phyloP scores from a whole-genome alignment of 1,140 invertebrate genomes.

The Onthophagus taurus region DNA sequence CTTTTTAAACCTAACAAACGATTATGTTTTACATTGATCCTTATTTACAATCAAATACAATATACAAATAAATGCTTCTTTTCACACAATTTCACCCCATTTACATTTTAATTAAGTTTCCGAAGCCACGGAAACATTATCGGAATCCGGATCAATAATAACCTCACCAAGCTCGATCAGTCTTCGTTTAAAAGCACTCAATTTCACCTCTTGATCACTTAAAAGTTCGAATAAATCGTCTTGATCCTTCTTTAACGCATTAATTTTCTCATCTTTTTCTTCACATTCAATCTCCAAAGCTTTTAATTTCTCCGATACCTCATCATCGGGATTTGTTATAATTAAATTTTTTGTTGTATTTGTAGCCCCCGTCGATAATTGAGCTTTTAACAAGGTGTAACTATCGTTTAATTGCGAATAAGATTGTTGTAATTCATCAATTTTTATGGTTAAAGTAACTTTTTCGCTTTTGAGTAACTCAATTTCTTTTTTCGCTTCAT shows the following conservation, averaged over 20 bases:
- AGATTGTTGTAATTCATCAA: conserved; percentile 60
- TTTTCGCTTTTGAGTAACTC: conserved; percentile 45
- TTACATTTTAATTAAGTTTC: conserved; percentile 18
- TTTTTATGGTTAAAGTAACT: no score
- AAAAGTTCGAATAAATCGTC: conserved; percentile 81
- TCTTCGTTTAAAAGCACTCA: conserved; percentile 59
- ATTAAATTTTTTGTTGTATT: no score
- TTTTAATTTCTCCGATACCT: conserved; percentile 25
- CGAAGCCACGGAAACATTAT: conserved; percentile 22
- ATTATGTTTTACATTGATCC: no score
- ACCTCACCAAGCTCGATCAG: conserved; percentile 60
- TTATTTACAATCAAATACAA: no score
- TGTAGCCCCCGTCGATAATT: conserved; percentile 40
- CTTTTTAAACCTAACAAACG: no score
- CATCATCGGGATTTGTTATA: no score
- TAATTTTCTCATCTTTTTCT: conserved; percentile 48
- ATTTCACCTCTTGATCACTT: conserved; percentile 71
- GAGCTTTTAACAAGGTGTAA: conserved; percentile 76
- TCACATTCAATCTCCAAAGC: conserved; percentile 24
- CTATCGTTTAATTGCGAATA: conserved; percentile 77
- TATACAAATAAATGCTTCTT: no score
- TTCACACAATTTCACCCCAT: no score
- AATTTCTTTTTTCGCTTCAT: conserved; percentile 49
- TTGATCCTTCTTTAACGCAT: conserved; percentile 74
- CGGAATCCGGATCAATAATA: conserved; percentile 38